A percentile compares a stretch with the other conserved stretches of the same genome.
Evolutionary conservation across 2,888 invertebrate species (phyloP).

Genomic region (Anthophora plumipes): DNA sequence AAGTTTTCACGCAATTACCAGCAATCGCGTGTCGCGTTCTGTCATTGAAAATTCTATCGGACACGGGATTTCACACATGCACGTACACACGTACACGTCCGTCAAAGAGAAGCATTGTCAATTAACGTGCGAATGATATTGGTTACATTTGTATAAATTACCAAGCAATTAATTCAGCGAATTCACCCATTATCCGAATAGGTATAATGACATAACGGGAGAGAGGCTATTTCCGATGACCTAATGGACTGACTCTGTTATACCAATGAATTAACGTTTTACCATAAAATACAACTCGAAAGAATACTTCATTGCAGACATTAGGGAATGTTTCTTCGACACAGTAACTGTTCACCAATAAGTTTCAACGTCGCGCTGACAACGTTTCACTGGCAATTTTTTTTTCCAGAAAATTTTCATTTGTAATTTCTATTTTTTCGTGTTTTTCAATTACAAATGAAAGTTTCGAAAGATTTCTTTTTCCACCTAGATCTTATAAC

Average conservation of each 20-base stretch:
- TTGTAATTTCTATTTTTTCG: no score
- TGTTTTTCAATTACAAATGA: no score
- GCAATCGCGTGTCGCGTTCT: conserved; percentile 6
- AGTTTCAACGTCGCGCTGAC: no score
- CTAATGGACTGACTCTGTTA: not conserved
- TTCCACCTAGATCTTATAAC: no score
- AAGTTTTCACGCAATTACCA: conserved; percentile 46
- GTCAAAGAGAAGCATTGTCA: conserved; percentile 41
- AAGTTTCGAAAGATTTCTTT: no score
- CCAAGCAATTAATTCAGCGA: conserved; percentile 7
- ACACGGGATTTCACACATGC: conserved; percentile 22
- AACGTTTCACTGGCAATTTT: no score
- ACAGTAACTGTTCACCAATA: not conserved
- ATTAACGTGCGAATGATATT: conserved; percentile 21
- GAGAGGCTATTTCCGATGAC: not conserved
- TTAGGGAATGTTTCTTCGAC: no score
- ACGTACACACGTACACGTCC: conserved; percentile 10
- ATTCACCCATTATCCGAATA: not conserved
- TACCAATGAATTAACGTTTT: no score
- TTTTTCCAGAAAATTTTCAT: no score
- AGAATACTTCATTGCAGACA: no score
- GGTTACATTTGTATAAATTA: conserved; percentile 21
- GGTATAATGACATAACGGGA: not conserved
- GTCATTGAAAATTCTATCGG: conserved; percentile 32
- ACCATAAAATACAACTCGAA: no score